These are phyloP conservation scores for Poeciliopsis occidentalis DNA, from an alignment of 2,113 vertebrate species.

Conservation along the genomic window DNA sequence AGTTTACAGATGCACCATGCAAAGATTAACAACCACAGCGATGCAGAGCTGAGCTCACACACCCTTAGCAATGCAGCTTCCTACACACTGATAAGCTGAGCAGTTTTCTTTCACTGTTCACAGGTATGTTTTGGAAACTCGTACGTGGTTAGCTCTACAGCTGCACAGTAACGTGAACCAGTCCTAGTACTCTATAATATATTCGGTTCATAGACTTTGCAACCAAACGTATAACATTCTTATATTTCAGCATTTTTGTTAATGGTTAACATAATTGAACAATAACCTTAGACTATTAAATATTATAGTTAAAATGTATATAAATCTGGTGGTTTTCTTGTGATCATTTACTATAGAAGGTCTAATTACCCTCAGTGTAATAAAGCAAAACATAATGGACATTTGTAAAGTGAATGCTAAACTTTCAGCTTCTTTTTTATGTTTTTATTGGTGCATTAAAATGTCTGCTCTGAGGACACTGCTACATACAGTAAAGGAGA, in stretches of 20 bases:
- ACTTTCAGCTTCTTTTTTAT: no score
- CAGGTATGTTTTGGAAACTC: slow-evolving; percentile 46
- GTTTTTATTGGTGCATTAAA: no score
- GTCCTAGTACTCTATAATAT: not conserved
- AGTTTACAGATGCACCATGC: not conserved
- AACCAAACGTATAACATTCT: not conserved
- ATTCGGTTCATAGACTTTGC: not conserved
- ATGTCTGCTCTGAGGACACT: no score
- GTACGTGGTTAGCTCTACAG: slow-evolving; percentile 23
- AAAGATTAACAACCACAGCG: slow-evolving; percentile 19
- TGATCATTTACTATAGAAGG: no score
- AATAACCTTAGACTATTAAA: no score
- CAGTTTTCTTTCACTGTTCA: not conserved
- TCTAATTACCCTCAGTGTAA: no score
- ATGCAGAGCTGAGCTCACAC: not conserved
- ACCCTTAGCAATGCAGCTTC: slow-evolving; percentile 5
- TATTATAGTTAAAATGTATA: no score
- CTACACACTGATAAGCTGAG: slow-evolving; percentile 26
- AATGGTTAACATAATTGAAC: no score
- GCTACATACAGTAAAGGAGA: no score
- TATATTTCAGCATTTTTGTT: not conserved
- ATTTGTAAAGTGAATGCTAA: no score
- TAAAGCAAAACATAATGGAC: no score
- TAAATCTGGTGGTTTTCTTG: no score
- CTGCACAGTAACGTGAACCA: slow-evolving; percentile 22